Base-by-base conservation (phyloP, 2,797 vertebrate genomes). In the Petrocephalus sullivani region DNA sequence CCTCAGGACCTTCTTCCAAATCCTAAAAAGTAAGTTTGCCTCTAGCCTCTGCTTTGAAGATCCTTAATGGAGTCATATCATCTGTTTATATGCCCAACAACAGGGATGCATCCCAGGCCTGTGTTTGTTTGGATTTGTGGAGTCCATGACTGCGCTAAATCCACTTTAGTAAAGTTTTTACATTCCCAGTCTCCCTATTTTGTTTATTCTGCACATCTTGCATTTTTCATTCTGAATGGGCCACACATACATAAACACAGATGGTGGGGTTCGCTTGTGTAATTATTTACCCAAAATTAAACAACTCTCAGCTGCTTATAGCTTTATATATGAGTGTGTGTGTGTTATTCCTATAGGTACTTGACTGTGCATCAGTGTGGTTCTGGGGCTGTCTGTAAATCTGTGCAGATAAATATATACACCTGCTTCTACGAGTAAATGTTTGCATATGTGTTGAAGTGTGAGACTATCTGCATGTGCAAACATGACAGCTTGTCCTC, bases 21-120 rank as follows among this genome's bases (percentile, higher is more conserved):
- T 96, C 88, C 92, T 98, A 2, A 93, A 92, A 84, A 92, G 97
- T 98, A 95, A 97, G 97, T 56, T 57, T 83, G 7, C 33, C 33
- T 86, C 28, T 58, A 12, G n/a, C 56, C 28, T 53, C n/a, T 51
- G 19, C 41, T 23, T 53, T 49, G 16, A 49, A 12, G 14, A 61
- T 23, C 58, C 16, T 21, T 58, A 46, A 64, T 21, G 5, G 9
- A 41, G 60, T 64, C 10, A 5, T 64, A 21, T 41, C 41, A 16
- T 21, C 19, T 87, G 85, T 87, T 87, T 87, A 87, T 64, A n/a
- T 21, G n/a, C 16, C 28, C n/a, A 12, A 28, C 57, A 46, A 64
- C 46, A 41, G 53, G 0, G 23, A 58, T 8, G 37, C 41, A 21
- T 87, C 58, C 57, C 46, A 33, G 9, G 19, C 54, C n/a, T 57